A percentile compares a stretch with the other conserved stretches of the same genome.
These are phyloP conservation scores for Lasioglossum vierecki DNA, from an alignment of 2,888 invertebrate genomes.

Conservation along the genomic window DNA sequence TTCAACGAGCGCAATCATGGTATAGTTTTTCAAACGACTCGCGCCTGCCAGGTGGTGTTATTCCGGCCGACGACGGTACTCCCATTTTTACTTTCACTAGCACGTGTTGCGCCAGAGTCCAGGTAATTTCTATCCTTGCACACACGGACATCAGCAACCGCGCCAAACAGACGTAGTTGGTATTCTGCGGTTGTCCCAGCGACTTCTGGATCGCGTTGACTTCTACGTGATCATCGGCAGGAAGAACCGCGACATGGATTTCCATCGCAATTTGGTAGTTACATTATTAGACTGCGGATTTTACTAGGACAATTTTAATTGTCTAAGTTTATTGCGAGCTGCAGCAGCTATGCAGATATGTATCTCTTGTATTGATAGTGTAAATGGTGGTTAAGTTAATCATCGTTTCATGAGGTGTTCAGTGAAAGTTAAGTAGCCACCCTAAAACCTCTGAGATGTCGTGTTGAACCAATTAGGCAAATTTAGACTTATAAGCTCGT, in stretches of 20 bases:
- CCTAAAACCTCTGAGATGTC: too few species aligned
- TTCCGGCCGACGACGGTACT: neutral
- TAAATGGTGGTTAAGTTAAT: too few species aligned
- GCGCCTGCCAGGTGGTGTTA: slow-evolving; percentile 44
- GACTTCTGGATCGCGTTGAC: slow-evolving; percentile 19
- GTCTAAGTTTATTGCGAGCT: neutral
- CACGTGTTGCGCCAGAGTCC: slow-evolving; percentile 56
- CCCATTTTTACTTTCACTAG: slow-evolving; percentile 69
- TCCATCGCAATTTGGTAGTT: slow-evolving; percentile 47
- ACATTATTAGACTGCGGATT: neutral
- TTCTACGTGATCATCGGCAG: neutral
- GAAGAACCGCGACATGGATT: slow-evolving; percentile 39
- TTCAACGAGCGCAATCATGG: slow-evolving; percentile 35
- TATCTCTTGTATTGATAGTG: neutral
- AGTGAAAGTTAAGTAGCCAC: too few species aligned
- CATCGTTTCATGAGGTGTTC: too few species aligned
- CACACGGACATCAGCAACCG: neutral
- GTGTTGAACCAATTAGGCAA: neutral
- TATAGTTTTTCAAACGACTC: slow-evolving; percentile 54
- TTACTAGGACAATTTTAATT: neutral
- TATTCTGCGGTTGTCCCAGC: slow-evolving; percentile 50
- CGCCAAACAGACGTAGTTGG: slow-evolving; percentile 51
- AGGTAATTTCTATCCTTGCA: slow-evolving; percentile 49
- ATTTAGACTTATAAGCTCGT: neutral
- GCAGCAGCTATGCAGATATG: too few species aligned